Base-by-base conservation (phyloP, 2,888 invertebrate species). In the Ophion costatus region DNA sequence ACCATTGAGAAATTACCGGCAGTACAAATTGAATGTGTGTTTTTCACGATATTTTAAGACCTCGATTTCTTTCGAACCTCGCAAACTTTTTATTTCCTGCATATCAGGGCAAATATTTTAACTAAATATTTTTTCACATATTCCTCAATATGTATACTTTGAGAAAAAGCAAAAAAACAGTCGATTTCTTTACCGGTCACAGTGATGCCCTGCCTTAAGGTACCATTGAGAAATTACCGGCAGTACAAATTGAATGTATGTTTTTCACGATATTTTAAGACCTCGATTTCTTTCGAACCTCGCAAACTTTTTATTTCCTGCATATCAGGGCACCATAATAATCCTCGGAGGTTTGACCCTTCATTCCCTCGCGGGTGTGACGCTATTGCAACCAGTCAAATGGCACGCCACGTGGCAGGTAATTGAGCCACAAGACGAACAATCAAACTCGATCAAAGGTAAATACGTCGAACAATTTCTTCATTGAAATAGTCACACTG, bases 341-440 rank as follows among this genome's bases (percentile, higher is more conserved):
- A 95, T 96, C 82, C 93, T 96, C 75, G 95, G 95, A 70, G 96
- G 95, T 3, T 93, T 96, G 70, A 95, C 96, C 80, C 94, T 96
- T 0, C 95, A 97, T 92, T 95, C 95, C 0, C 91, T 96, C 6
- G 92, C 95, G 80, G 96, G 95, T 10, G 95, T 96, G 1, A 92
- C 95, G 83, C 92, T 97, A 80, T 94, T 96, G 64, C 96, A 96
- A 89, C 97, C 96, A 22, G 94, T 96, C 2, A 95, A 96, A 92
- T 96, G 96, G 96, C 96, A 96, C 92, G 93, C 95, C 91, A 95
- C 76, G 20, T 83, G 61, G 70, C 63, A 79, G 63, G 33, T 38
- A 38, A 14, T 69, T 29, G 83, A 85, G 42, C 82, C 70, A 56
- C 64, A 85, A 71, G 73, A 83, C 77, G 81, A 94, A 79, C 90